Evolutionary conservation across 1,140 invertebrate species (phyloP), one percentile per base, ranked within the genome.

Genomic region (Lucilia sericata): DNA sequence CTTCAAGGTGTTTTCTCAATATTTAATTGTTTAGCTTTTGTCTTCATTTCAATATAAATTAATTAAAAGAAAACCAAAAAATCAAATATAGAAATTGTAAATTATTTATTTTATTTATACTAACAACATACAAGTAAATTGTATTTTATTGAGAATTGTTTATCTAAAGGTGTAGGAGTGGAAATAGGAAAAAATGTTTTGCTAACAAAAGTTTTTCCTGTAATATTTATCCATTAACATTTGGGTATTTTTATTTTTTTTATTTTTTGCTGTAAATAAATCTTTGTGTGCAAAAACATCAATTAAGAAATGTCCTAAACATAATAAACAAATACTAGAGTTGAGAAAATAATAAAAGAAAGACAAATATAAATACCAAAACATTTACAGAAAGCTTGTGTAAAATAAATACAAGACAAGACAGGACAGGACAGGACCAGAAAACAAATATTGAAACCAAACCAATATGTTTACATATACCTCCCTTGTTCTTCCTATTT

Each of bases 281-380:
- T 80, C 76, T 80, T 49, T 49, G 42, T 78, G 55, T 70, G n/a
- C n/a, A 49, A 49, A 80, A 80, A 80, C 76, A 80, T 80, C 76
- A 80, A 80, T 80, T 80, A 80, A 80, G 76, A 80, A 80, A 80
- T 80, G 76, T 80, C 76, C 76, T 80, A 51, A 80, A 80, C 76
- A 80, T 80, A 80, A 80, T 49, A 49, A 80, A 80, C 76, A 80
- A 80, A 80, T 80, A 80, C n/a, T 60, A 42, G 0, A 42, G 9
- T 12, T 17, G 74, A 75, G 25, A 30, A 30, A 30, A 30, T 30
- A 30, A 30, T 30, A 17, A 78, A 19, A 14, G 55, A 60, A n/a
- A 17, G 55, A 60, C 14, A 17, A n/a, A 60, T 17, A 60, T 17
- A 7, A n/a, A 60, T 17, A 60, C 13, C 51, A n/a, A 60, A 17